These are phyloP conservation scores for Semibalanus balanoides DNA, from an alignment of 1,140 invertebrate genomes.

Conservation along the genomic window DNA sequence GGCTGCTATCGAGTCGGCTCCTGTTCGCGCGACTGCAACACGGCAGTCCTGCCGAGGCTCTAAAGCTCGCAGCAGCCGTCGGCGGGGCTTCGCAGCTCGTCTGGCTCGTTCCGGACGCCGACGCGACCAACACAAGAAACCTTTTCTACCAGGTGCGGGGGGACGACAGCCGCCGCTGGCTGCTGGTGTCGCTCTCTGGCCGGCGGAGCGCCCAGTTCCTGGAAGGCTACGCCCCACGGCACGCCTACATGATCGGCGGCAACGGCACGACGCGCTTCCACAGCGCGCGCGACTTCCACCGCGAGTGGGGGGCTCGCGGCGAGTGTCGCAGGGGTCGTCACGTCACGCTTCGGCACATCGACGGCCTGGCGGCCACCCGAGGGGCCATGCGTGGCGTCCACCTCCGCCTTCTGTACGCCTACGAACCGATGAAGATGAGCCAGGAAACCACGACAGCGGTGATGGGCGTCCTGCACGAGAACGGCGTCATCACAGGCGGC, in stretches of 20 bases:
- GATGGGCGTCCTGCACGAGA: background rate
- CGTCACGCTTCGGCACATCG: background rate
- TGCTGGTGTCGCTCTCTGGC: background rate
- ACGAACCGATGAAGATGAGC: background rate
- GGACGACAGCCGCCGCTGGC: background rate
- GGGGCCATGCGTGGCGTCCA: background rate
- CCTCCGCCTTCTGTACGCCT: background rate
- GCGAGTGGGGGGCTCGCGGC: too few relatives aligned
- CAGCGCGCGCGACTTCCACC: background rate
- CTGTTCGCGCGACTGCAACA: background rate
- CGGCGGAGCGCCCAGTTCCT: background rate
- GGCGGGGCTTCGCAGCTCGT: background rate
- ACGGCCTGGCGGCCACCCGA: background rate
- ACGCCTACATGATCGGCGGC: background rate
- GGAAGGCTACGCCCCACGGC: background rate
- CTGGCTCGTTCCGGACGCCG: background rate
- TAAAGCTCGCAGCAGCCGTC: background rate
- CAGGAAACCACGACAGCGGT: background rate
- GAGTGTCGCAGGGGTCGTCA: background rate
- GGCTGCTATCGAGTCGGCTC: background rate
- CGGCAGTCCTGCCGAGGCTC: background rate
- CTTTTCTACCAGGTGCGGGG: background rate
- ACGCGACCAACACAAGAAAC: background rate
- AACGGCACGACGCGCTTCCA: background rate
- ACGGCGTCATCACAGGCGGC: background rate